These are phyloP conservation scores for Nomada ruficornis DNA, from an alignment of 2,888 invertebrate genomes.

Conservation along the genomic window DNA sequence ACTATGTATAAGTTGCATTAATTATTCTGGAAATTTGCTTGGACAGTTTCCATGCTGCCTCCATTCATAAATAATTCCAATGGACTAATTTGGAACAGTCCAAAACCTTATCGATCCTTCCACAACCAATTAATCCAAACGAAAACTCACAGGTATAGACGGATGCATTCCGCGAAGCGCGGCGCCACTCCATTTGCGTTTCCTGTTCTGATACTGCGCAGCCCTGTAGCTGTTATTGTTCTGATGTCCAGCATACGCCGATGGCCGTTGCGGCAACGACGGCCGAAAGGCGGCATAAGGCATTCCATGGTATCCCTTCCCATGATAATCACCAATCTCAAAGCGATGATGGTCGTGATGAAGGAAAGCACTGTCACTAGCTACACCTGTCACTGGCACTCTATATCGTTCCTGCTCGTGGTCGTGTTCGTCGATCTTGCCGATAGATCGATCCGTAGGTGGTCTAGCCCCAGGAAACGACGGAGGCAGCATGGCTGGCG, in stretches of 20 bases:
- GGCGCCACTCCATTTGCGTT: constrained; percentile 76
- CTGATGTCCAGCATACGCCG: constrained; percentile 64
- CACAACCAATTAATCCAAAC: constrained; percentile 6
- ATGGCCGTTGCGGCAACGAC: constrained; percentile 62
- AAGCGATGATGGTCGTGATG: constrained; percentile 64
- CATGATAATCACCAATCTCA: constrained; percentile 59
- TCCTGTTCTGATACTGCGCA: constrained; percentile 67
- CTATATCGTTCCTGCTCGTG: constrained; percentile 63
- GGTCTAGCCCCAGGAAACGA: constrained; percentile 55
- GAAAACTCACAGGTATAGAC: constrained; percentile 74
- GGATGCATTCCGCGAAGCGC: constrained; percentile 75
- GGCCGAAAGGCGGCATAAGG: constrained; percentile 69
- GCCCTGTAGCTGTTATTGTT: constrained; percentile 68
- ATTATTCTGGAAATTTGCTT: too few species aligned
- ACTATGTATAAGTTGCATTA: too few species aligned
- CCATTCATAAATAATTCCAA: too few species aligned
- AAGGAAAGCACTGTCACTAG: constrained; percentile 59
- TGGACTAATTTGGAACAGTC: background rate
- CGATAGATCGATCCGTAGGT: constrained; percentile 50
- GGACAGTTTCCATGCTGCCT: too few species aligned
- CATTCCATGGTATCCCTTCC: constrained; percentile 57
- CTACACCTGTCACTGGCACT: constrained; percentile 41
- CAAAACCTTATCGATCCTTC: constrained; percentile 16
- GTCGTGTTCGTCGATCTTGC: constrained; percentile 64
- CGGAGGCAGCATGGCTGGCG: constrained; percentile 55